Evolutionary conservation across 1,140 invertebrate genomes (phyloP).

Genomic region (Vanessa atalanta): DNA sequence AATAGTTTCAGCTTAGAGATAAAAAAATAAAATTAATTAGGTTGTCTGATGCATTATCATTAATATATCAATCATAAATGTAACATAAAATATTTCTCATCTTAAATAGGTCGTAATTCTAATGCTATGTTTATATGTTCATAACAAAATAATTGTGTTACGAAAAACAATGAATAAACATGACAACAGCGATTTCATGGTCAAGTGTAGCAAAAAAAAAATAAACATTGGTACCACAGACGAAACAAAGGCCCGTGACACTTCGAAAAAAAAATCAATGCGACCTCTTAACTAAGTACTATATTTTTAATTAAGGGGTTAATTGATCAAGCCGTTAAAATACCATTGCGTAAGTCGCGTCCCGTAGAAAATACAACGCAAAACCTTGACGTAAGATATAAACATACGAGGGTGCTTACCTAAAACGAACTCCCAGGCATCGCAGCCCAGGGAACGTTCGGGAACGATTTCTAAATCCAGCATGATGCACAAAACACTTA

Average conservation of each 20-base stretch:
- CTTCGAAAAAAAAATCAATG: conserved; percentile 71
- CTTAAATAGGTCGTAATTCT: not conserved
- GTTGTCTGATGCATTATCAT: conserved; percentile 20
- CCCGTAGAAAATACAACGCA: conserved; percentile 76
- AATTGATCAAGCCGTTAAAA: conserved; percentile 43
- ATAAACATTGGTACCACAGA: conserved; percentile 64
- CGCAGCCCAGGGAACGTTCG: conserved; percentile 96
- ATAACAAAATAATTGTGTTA: conserved; percentile 39
- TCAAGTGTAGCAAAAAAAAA: conserved; percentile 76
- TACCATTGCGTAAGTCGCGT: conserved; percentile 73
- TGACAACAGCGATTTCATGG: conserved; percentile 74
- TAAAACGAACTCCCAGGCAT: conserved; percentile 98
- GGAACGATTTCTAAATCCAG: conserved; percentile 97
- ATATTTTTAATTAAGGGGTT: conserved; percentile 1
- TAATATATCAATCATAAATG: conserved; percentile 8
- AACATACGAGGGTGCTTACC: conserved; percentile 85
- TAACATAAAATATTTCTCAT: not conserved
- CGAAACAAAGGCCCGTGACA: conserved; percentile 67
- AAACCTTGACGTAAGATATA: conserved; percentile 77
- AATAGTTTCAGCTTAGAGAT: too few species aligned
- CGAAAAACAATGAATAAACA: conserved; percentile 56
- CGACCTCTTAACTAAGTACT: conserved; percentile 10
- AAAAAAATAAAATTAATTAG: conserved; percentile 12
- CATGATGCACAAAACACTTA: conserved; percentile 84
- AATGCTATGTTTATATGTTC: not conserved